Base-by-base conservation (phyloP, 2,888 invertebrate species). In the Archaeoteleia sp. region DNA sequence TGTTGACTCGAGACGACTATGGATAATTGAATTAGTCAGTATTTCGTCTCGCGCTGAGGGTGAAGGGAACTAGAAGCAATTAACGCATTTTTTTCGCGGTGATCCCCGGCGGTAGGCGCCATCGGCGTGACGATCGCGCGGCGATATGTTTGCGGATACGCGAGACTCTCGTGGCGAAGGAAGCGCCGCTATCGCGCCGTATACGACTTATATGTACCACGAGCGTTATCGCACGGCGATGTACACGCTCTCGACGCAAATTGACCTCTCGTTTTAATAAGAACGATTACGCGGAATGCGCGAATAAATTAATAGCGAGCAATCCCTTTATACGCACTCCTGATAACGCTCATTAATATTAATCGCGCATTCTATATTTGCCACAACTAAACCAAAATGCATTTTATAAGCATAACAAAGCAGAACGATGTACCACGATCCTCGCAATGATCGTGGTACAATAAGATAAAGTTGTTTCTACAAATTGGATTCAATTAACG, bases 61-160 rank as follows among this genome's bases (percentile, higher is more conserved):
- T 10, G 45, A 32, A 12, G 35, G 39, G 58, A 55, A 68, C 55
- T 60, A 40, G 40, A 49, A 68, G 60, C 55, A 68, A 68, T 68
- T 68, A 68, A 68, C 45, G 63, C 49, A 68, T 53, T 68, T 62
- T n/a, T 67, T 68, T 60, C 32, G 37, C 60, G 60, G 54, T 49
- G 68, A 57, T 58, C 68, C 43, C 23, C 43, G 46, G 68, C 25
- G 51, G 65, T 46, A 65, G 71, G 78, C 78, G 77, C 76, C 77
- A 75, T 74, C 77, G 74, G 82, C 82, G 82, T 81, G 76, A 82
- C 80, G 82, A 83, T 82, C 74, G 70, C 66, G 32, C 65, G 10
- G 43, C 67, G 62, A 54, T 68, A 58, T 45, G 58, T 54, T 54
- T 34, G 62, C 43, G 39, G 53, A 46, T 55, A 61, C 43, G 53